Conservation (phyloP, 2,888 invertebrate genomes). For the Drosophila quinaria region DNA sequence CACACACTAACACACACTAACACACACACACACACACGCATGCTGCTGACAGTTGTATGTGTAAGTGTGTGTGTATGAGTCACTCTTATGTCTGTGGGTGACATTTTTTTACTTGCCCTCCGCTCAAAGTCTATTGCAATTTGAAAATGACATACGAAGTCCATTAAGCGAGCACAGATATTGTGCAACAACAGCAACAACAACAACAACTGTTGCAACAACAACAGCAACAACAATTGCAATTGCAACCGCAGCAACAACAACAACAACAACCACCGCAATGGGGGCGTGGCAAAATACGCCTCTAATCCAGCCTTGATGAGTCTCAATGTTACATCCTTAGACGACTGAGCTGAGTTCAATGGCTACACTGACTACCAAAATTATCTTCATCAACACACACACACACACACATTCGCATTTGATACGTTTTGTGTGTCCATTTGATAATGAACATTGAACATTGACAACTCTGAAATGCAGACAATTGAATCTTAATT, state of each 20-base stretch:
- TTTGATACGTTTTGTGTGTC: conserved; percentile 64
- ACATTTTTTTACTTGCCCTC: conserved; percentile 46
- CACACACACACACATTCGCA: conserved; percentile 28
- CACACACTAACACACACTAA: conserved; percentile 44
- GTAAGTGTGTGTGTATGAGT: conserved; percentile 23
- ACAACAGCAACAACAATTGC: conserved; percentile 8
- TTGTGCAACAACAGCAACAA: conserved; percentile 49
- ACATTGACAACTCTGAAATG: conserved; percentile 75
- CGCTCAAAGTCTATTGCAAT: conserved; percentile 76
- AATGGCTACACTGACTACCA: conserved; percentile 35
- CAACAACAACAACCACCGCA: conserved; percentile 18
- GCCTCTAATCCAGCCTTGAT: conserved; percentile 57
- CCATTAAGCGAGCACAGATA: conserved; percentile 73
- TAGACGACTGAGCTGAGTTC: conserved; percentile 2
- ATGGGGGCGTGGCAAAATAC: conserved; percentile 17
- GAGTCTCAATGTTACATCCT: conserved; percentile 47
- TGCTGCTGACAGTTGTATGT: conserved; percentile 66
- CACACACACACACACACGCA: conserved; percentile 34
- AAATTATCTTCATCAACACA: conserved; percentile 57
- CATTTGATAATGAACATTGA: conserved; percentile 76
- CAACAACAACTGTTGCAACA: conserved; percentile 18
- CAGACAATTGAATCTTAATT: conserved; percentile 81
- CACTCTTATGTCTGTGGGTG: conserved; percentile 45
- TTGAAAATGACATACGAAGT: conserved; percentile 81
- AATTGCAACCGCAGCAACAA: conserved; percentile 8